Evolutionary conservation across 2,113 vertebrate genomes (phyloP), one percentile per base, ranked within the genome.

Genomic region (Chaetorhynchus papuensis): DNA sequence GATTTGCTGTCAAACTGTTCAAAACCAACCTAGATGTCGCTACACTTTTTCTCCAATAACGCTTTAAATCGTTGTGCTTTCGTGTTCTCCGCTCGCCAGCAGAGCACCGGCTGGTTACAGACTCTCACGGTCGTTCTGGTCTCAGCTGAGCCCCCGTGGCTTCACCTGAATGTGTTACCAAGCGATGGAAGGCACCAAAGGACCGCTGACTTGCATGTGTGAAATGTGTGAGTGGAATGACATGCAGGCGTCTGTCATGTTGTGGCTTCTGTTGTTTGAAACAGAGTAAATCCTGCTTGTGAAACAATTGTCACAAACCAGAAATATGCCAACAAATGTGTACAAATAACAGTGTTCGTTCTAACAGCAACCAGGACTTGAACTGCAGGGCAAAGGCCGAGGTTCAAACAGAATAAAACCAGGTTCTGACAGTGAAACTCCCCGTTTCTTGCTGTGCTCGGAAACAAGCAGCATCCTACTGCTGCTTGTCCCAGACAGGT

Each of bases 381-480:
- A 87, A 76, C 76, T 61, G 83, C 83, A 66, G 95, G 93, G 66
- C 86, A 65, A 86, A 90, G 71, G 90, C 90, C 5, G 8, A 92
- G 86, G 83, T 93, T 89, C 45, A 94, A 90, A 57, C 22, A 47
- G 94, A 97, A 97, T 97, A 97, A 97, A 97, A 87, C 44, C 94
- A 89, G 83, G 87, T 96, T 97, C 93, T 95, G 89, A 90, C 83
- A 75, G 83, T 77, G 71, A 60, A 52, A 16, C n/a, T 52, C 10
- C n/a, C 63, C 30, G 42, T 52, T 63, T 86, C 39, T 77, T 69
- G 61, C 53, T 54, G 79, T 9, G 3, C 44, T 53, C 21, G 60
- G 70, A n/a, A 45, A 13, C 8, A 3, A 31, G 56, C 27, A 3
- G 56, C 35, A 37, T 60, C 53, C 44, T 49, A 0, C 45, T 16